A percentile compares a stretch with the other conserved stretches of the same genome.
These are phyloP conservation scores for Oreochromis tanganicae DNA, from an alignment of 2,113 vertebrate genomes.

Conservation along the genomic window DNA sequence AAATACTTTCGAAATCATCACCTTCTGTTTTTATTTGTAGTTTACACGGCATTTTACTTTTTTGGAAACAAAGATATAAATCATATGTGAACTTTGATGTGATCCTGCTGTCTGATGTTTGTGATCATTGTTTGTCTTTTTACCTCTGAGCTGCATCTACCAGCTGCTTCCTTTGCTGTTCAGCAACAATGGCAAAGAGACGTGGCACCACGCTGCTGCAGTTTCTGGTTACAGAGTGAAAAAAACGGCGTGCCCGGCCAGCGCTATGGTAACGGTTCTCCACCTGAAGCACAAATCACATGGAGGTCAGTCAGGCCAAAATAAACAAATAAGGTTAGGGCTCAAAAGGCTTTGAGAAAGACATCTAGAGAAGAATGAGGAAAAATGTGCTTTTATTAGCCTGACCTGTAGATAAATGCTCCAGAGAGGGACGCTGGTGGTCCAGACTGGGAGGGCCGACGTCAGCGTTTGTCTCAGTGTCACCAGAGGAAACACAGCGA, in stretches of 20 bases:
- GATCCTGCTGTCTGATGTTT: neutral
- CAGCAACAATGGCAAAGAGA: conserved; percentile 86
- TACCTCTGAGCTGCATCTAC: conserved; percentile 85
- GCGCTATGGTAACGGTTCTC: conserved; percentile 84
- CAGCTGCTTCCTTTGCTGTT: conserved; percentile 84
- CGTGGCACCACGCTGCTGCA: conserved; percentile 76
- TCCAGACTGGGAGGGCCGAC: conserved; percentile 73
- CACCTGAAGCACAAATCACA: conserved; percentile 36
- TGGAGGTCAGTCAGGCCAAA: neutral
- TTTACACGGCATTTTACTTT: rapidly evolving
- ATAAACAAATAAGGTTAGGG: neutral
- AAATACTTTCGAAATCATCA: neutral
- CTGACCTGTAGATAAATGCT: conserved; percentile 76
- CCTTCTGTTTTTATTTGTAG: neutral
- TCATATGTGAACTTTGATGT: neutral
- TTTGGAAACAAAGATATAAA: neutral
- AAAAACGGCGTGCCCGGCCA: conserved; percentile 83
- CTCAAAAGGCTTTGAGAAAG: neutral
- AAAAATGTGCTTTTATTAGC: neutral
- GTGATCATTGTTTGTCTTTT: neutral
- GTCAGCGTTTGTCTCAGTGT: conserved; percentile 78
- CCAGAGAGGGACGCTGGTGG: conserved; percentile 81
- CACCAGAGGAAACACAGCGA: conserved; percentile 75
- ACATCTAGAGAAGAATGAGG: neutral
- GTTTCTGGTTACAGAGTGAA: conserved; percentile 75